phyloP scores from a whole-genome alignment of 1,140 invertebrate species.

The Thalassaphorura encarpata region DNA sequence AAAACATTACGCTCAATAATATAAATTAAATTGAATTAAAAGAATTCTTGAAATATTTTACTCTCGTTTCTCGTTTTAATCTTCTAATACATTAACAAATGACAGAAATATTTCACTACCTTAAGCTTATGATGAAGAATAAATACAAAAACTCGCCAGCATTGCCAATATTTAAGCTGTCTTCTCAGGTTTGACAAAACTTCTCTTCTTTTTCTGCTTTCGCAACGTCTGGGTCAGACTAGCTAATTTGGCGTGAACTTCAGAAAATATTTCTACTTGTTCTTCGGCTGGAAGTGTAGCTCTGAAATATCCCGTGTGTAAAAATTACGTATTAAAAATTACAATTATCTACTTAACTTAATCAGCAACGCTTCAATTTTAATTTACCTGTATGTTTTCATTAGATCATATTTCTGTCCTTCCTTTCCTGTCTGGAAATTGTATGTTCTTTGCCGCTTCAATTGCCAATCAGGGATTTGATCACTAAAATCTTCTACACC shows the following conservation, averaged over 20 bases:
- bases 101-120: too few species aligned
- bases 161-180: conserved; percentile 44
- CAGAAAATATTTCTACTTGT: conserved; percentile 70
- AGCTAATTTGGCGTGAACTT: conserved; percentile 64
- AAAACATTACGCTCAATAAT: too few species aligned
- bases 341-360: neutral
- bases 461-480: conserved; percentile 49
- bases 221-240: conserved; percentile 54
- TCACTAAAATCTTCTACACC: conserved; percentile 55
- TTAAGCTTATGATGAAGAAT: too few species aligned
- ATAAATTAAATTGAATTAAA: too few species aligned
- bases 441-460: conserved; percentile 45
- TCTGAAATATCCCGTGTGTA: conserved; percentile 39
- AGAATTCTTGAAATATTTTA: too few species aligned
- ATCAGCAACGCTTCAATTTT: too few species aligned
- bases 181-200: conserved; percentile 53
- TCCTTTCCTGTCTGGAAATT: conserved; percentile 53
- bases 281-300: conserved; percentile 76
- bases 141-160: too few species aligned
- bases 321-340: neutral
- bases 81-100: too few species aligned
- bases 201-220: conserved; percentile 54
- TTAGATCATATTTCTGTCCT: conserved; percentile 68
- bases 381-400: conserved; percentile 75
- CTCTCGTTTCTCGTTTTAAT: too few species aligned